phyloP scores from a whole-genome alignment of 2,113 vertebrate genomes.

The Cheilinus undulatus region DNA sequence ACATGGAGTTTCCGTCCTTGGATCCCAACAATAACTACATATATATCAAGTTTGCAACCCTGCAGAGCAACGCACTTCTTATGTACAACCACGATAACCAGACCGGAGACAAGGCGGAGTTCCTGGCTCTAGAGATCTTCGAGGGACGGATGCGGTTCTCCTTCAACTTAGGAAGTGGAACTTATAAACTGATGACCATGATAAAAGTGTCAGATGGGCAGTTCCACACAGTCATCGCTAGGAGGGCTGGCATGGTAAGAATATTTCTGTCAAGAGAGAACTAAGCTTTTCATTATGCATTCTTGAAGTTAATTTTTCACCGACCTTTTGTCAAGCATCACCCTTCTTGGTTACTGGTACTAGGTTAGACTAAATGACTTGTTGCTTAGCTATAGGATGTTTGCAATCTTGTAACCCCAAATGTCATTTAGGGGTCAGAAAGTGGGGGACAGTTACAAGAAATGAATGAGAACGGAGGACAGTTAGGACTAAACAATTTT shows the following conservation, averaged over 20 bases:
- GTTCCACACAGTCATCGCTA: slow-evolving; percentile 96
- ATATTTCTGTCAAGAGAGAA: not conserved
- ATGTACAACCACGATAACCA: slow-evolving; percentile 97
- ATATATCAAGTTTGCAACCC: slow-evolving; percentile 97
- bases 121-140: slow-evolving; percentile 92
- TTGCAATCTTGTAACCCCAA: too few relatives aligned
- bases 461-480: too few relatives aligned
- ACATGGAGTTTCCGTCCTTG: slow-evolving; percentile 97
- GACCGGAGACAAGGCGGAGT: slow-evolving; percentile 93
- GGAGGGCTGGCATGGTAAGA: slow-evolving; percentile 96
- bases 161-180: slow-evolving; percentile 94
- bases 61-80: slow-evolving; percentile 90
- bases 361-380: too few relatives aligned
- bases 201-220: slow-evolving; percentile 95
- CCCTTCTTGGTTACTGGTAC: too few relatives aligned
- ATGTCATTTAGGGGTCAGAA: too few relatives aligned
- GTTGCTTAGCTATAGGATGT: too few relatives aligned
- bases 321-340: too few relatives aligned
- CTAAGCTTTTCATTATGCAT: slow-evolving; percentile 10
- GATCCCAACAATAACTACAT: slow-evolving; percentile 99
- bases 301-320: too few relatives aligned
- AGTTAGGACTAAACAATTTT: too few relatives aligned
- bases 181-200: slow-evolving; percentile 90
- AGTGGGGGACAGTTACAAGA: too few relatives aligned
- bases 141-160: slow-evolving; percentile 92